These are phyloP conservation scores for Aspidiotus destructor DNA, from an alignment of 2,888 invertebrate genomes.

Conservation along the genomic window DNA sequence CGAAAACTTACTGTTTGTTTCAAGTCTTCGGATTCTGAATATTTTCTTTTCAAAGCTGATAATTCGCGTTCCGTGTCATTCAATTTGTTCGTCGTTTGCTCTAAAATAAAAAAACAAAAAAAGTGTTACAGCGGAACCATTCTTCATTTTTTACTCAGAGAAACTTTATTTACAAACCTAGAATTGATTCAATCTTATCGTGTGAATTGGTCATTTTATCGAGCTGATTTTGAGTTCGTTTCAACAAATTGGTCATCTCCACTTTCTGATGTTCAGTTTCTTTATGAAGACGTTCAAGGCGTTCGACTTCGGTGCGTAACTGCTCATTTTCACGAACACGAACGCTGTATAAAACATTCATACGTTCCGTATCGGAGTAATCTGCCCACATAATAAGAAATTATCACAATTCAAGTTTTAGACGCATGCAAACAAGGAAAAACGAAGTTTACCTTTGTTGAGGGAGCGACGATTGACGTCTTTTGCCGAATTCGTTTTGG, in stretches of 20 bases:
- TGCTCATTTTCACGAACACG: not conserved
- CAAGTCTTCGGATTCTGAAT: conserved; percentile 9
- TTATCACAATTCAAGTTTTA: not conserved
- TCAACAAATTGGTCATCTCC: not conserved
- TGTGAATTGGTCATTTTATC: conserved; percentile 9
- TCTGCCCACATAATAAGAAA: not conserved
- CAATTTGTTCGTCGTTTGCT: conserved; percentile 3
- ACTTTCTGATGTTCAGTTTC: not conserved
- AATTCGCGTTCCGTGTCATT: conserved; percentile 2
- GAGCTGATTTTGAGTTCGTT: conserved; percentile 10
- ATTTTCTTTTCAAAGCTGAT: conserved; percentile 6
- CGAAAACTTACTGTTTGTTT: conserved; percentile 9
- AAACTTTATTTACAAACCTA: conserved; percentile 5
- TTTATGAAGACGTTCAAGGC: not conserved
- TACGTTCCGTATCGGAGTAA: not conserved
- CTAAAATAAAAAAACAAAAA: not conserved
- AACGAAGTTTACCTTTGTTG: not conserved
- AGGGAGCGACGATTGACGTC: not conserved
- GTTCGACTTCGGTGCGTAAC: not conserved
- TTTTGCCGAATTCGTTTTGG: no score
- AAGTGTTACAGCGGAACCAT: not conserved
- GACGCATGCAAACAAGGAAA: not conserved
- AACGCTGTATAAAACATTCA: not conserved
- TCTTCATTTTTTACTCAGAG: no score
- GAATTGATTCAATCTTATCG: conserved; percentile 14